A percentile compares a stretch with the other conserved stretches of the same genome.
These are phyloP conservation scores for Acholoe squamosa DNA, from an alignment of 2,888 invertebrate species.

Conservation along the genomic window DNA sequence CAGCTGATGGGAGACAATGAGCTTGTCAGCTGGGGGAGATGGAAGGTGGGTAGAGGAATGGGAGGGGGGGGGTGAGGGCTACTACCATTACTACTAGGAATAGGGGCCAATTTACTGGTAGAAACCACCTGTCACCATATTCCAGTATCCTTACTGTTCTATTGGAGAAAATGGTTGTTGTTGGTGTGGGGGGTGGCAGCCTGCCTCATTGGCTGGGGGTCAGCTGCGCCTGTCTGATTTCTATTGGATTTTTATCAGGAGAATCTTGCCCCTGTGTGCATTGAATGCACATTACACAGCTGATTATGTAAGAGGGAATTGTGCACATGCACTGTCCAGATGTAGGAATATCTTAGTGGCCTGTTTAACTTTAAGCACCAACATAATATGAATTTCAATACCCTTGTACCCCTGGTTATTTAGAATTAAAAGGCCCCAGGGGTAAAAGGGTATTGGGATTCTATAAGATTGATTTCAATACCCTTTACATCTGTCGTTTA, in stretches of 20 bases:
- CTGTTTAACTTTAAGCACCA: no score
- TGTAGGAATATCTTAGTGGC: no score
- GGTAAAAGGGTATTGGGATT: no score
- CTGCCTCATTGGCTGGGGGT: not conserved
- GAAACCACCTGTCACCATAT: constrained; percentile 5
- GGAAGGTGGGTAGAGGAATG: no score
- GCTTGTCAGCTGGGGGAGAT: not conserved
- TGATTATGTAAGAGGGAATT: no score
- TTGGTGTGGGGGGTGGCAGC: not conserved
- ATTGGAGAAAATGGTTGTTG: not conserved
- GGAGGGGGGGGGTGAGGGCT: not conserved
- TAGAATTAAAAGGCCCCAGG: no score
- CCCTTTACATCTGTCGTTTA: no score
- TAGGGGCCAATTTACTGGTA: not conserved
- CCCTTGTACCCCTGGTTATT: no score
- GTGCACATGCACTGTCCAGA: no score
- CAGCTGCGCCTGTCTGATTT: not conserved
- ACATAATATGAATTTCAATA: no score
- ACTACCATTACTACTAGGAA: not conserved
- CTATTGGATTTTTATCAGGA: constrained; percentile 1
- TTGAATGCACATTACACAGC: not conserved
- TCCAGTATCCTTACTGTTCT: not conserved
- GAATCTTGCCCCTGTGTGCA: not conserved
- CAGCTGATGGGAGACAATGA: not conserved
- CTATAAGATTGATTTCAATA: no score